These are phyloP conservation scores for Ptyas mucosa DNA, from an alignment of 2,113 vertebrate genomes.

Conservation along the genomic window DNA sequence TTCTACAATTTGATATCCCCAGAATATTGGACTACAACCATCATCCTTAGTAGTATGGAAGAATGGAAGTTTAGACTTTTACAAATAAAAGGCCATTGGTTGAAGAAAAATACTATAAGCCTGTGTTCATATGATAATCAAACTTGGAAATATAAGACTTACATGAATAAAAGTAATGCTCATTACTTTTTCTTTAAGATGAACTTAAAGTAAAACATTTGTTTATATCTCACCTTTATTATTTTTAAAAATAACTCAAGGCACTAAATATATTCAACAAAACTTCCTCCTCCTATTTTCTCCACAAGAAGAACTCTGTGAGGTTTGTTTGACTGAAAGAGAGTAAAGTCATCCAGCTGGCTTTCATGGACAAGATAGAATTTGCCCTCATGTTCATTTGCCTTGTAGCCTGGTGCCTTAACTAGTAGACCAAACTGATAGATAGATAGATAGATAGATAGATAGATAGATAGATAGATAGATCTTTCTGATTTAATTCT, in stretches of 20 bases:
- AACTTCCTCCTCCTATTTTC: not conserved
- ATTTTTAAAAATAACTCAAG: not conserved
- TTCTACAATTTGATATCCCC: not conserved
- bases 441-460: too few species aligned
- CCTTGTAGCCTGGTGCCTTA: too few species aligned
- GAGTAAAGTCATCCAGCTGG: too few species aligned
- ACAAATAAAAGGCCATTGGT: not conserved
- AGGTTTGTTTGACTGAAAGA: too few species aligned
- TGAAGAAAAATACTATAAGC: not conserved
- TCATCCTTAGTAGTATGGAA: not conserved
- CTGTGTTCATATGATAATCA: not conserved
- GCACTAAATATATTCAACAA: not conserved
- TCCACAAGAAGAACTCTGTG: not conserved
- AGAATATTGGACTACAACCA: not conserved
- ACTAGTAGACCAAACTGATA: too few species aligned
- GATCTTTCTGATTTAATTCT: not conserved
- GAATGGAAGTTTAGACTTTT: not conserved
- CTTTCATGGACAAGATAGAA: too few species aligned
- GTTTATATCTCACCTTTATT: not conserved
- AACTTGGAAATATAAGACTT: not conserved
- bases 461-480: too few species aligned
- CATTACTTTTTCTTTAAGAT: not conserved
- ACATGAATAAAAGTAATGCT: not conserved
- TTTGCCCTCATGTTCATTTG: too few species aligned
- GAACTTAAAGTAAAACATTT: not conserved